These are phyloP conservation scores for Halocynthia roretzi DNA, from an alignment of 23 tunicate genomes.

Conservation along the genomic window DNA sequence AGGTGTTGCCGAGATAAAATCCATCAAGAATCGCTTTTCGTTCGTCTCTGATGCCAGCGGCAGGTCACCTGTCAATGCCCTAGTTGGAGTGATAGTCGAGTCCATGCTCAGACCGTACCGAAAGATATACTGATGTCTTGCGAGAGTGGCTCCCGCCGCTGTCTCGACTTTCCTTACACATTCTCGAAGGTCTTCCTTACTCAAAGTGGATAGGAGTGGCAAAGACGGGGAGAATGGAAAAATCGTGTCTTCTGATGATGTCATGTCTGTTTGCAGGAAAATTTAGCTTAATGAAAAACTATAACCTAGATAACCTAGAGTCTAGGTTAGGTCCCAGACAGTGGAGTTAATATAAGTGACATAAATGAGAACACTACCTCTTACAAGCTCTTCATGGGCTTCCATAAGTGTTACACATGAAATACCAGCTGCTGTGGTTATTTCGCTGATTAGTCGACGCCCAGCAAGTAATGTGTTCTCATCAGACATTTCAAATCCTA, in stretches of 20 bases:
- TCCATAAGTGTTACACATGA: conserved; percentile 38
- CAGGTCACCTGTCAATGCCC: conserved; percentile 23
- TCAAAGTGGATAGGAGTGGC: no score
- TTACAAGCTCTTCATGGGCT: conserved; percentile 49
- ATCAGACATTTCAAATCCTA: no score
- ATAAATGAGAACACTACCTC: conserved; percentile 4
- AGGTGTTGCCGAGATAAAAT: conserved; percentile 43
- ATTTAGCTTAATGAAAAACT: no score
- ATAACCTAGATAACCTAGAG: no score
- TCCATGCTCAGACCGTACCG: conserved; percentile 45
- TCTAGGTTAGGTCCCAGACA: no score
- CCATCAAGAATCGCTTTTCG: conserved; percentile 39
- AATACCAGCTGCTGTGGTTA: conserved; percentile 48
- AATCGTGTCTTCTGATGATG: no score
- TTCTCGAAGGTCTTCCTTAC: conserved; percentile 30
- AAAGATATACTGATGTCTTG: conserved; percentile 35
- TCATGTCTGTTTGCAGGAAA: no score
- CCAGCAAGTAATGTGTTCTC: no score
- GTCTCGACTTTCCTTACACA: conserved; percentile 58
- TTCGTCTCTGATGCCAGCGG: conserved; percentile 36
- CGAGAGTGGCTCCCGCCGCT: conserved; percentile 47
- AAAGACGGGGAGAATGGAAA: no score
- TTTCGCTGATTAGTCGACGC: conserved; percentile 24
- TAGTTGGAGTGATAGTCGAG: conserved; percentile 1
- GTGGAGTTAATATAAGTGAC: no score